phyloP scores from a whole-genome alignment of 1,140 invertebrate species.

The Drosophila equinoxialis region DNA sequence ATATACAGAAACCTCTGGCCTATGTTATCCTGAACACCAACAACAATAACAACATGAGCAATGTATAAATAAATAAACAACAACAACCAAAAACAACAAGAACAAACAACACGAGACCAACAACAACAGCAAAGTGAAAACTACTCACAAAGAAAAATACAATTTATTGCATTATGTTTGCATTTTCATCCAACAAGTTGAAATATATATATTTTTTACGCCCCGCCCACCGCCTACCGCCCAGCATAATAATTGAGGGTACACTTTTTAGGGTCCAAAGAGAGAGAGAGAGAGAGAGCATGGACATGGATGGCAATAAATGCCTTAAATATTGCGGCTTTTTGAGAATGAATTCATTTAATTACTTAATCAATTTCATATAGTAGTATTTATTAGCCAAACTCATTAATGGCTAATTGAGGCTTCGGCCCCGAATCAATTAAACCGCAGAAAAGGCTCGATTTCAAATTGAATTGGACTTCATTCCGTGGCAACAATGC shows the following conservation, averaged over 20 bases:
- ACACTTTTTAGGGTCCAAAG: no score
- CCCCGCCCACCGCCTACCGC: no score
- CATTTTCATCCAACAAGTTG: slow-evolving; percentile 63
- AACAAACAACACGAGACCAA: slow-evolving; percentile 21
- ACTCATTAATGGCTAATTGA: slow-evolving; percentile 25
- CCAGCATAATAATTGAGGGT: no score
- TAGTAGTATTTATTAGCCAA: slow-evolving; percentile 24
- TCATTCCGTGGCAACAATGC: slow-evolving; percentile 46
- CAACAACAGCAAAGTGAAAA: slow-evolving; percentile 40
- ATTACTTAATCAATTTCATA: slow-evolving; percentile 24
- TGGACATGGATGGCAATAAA: background rate
- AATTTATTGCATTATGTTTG: slow-evolving; percentile 76
- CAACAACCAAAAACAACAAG: slow-evolving; percentile 34
- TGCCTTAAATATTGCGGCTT: slow-evolving; percentile 10
- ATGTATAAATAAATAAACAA: slow-evolving; percentile 19
- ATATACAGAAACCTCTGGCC: slow-evolving; percentile 67
- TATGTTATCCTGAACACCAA: slow-evolving; percentile 48
- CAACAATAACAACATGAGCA: slow-evolving; percentile 13
- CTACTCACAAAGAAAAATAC: slow-evolving; percentile 53
- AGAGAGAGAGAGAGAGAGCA: no score
- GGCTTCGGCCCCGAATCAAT: background rate
- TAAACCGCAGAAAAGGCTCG: slow-evolving; percentile 9
- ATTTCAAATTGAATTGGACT: slow-evolving; percentile 23
- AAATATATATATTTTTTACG: slow-evolving; percentile 2
- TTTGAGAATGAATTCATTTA: slow-evolving; percentile 16